phyloP scores from a whole-genome alignment of 2,888 invertebrate species.

The Cartodere bifasciata region DNA sequence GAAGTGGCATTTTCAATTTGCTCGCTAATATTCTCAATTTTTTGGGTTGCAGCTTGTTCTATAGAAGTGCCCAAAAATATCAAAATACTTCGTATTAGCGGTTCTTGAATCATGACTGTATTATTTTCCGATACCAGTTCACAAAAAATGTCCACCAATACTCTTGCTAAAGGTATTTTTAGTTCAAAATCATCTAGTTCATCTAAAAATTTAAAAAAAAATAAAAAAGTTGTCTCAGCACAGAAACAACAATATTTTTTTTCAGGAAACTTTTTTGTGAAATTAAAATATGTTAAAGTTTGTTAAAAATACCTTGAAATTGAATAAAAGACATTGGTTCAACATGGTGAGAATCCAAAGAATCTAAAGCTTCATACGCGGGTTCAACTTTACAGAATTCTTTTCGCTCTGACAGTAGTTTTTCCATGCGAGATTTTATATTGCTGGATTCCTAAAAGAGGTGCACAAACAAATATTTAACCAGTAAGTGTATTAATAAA shows the following conservation, averaged over 20 bases:
- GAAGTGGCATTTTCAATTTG: slow-evolving; percentile 20
- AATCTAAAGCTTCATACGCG: slow-evolving; percentile 48
- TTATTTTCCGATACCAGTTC: slow-evolving; percentile 37
- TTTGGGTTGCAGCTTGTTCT: slow-evolving; percentile 24
- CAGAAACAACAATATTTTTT: slow-evolving; percentile 4
- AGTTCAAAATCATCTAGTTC: slow-evolving; percentile 40
- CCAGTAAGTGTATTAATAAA: slow-evolving; percentile 1
- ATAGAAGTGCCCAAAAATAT: slow-evolving; percentile 33
- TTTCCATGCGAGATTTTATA: slow-evolving; percentile 37
- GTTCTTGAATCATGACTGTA: slow-evolving; percentile 37
- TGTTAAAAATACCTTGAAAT: slow-evolving; percentile 20
- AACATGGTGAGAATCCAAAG: slow-evolving; percentile 32
- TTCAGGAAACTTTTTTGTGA: background rate
- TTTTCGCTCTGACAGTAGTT: slow-evolving; percentile 41
- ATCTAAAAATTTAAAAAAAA: slow-evolving; percentile 27
- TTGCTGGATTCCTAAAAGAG: slow-evolving; percentile 33
- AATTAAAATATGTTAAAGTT: slow-evolving; percentile 4
- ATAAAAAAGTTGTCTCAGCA: slow-evolving; percentile 1
- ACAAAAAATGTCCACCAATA: slow-evolving; percentile 35
- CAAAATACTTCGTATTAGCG: slow-evolving; percentile 36
- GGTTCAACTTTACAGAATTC: slow-evolving; percentile 47
- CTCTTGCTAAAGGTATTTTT: slow-evolving; percentile 36
- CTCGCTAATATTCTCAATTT: slow-evolving; percentile 22
- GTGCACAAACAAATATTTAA: slow-evolving; percentile 7
- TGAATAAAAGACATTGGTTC: slow-evolving; percentile 15